Conservation (phyloP, 2,113 vertebrate genomes). For the Urocynchramus pylzowi region DNA sequence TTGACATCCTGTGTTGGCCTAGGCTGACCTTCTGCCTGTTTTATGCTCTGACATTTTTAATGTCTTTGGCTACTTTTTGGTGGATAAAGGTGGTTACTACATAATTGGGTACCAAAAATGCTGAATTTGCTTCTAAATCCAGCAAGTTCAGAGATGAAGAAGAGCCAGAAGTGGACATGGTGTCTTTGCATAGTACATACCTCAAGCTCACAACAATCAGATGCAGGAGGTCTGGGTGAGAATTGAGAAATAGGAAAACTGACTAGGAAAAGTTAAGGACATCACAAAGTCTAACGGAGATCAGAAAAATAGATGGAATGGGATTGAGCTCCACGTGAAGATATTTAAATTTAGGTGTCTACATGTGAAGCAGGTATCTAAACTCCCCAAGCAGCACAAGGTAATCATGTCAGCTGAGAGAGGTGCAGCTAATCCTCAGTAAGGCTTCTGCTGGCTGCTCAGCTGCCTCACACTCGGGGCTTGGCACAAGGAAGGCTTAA, state of each 20-base stretch:
- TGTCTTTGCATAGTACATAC: background rate
- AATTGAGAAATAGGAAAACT: background rate
- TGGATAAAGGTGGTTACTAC: background rate
- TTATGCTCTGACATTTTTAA: background rate
- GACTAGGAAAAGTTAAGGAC: background rate
- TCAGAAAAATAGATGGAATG: background rate
- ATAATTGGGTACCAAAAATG: background rate
- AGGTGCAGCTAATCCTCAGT: conserved; percentile 26
- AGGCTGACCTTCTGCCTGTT: background rate
- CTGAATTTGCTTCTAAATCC: background rate
- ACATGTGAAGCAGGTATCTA: background rate
- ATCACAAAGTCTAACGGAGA: background rate
- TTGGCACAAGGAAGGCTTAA: background rate
- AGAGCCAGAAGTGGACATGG: background rate
- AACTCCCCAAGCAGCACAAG: background rate
- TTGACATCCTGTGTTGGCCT: background rate
- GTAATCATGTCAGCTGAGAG: background rate
- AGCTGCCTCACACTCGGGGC: background rate
- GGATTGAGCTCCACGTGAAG: background rate
- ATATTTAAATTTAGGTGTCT: background rate
- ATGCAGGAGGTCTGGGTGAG: background rate
- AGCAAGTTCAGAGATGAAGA: background rate
- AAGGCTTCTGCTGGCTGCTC: background rate
- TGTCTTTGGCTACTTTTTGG: background rate
- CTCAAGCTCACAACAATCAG: background rate